Percentiles rank a stretch among this genome's conserved stretches.
phyloP scores from a whole-genome alignment of 2,888 invertebrate genomes.

The Callyntrura sp. region DNA sequence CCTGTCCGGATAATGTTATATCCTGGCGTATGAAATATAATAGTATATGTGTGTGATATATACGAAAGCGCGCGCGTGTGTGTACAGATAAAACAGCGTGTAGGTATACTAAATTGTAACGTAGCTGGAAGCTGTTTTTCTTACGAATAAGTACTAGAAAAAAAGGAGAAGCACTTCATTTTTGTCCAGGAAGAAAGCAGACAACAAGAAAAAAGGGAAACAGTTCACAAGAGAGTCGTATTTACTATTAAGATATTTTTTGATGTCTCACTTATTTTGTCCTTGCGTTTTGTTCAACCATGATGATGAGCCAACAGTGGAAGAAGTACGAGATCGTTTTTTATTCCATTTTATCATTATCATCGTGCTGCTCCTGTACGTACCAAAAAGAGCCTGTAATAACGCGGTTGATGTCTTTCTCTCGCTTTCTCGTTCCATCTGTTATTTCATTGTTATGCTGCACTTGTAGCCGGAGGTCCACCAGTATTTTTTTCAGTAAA shows the following conservation, averaged over 20 bases:
- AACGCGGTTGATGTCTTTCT: background rate
- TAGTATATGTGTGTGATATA: too few species aligned
- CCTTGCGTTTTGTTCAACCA: constrained; percentile 12
- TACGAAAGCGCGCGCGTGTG: too few species aligned
- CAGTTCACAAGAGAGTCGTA: constrained; percentile 64
- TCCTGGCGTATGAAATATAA: too few species aligned
- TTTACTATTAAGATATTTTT: constrained; percentile 52
- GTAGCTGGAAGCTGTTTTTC: constrained; percentile 40
- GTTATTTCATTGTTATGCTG: constrained; percentile 58
- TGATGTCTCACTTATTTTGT: constrained; percentile 39
- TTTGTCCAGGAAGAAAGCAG: background rate
- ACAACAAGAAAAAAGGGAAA: constrained; percentile 36
- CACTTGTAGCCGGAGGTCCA: constrained; percentile 40
- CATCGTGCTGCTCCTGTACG: too few species aligned
- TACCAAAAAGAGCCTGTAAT: constrained; percentile 20
- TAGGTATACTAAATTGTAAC: constrained; percentile 33
- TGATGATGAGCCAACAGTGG: constrained; percentile 34
- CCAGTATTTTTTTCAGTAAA: too few species aligned
- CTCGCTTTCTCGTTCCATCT: background rate
- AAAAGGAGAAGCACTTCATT: constrained; percentile 38
- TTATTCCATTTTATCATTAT: constrained; percentile 9
- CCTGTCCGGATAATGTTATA: background rate
- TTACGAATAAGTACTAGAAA: background rate
- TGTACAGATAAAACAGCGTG: background rate
- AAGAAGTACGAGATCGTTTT: constrained; percentile 3